Evolutionary conservation across 64 coral and sea anemone genomes (phyloP), one percentile per base, ranked within the genome.

Genomic region (Pocillopora verrucosa): DNA sequence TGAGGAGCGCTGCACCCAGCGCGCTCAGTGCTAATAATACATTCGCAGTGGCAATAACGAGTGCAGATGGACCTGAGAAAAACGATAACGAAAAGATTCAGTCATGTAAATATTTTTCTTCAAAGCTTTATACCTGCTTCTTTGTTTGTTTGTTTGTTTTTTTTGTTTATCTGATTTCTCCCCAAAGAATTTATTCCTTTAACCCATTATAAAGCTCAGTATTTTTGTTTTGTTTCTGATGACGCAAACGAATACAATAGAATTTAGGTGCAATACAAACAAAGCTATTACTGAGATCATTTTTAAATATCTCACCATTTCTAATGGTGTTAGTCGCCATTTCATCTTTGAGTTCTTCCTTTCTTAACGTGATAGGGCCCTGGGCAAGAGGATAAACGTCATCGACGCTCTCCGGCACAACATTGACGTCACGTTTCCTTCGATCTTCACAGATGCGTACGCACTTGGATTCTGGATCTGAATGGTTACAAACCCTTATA

Each of bases 381-480:
- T 85, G 82, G 22, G 82, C 82, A 72, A 85, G 82, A 85, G 82
- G 82, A 15, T 85, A 85, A 14, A 85, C 64, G 65, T 85, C 82
- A 85, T 72, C 64, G 26, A 65, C 17, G 22, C 17, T 61, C 38
- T 85, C 65, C 25, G 63, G 35, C 11, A 65, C 34, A 15, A 15
- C 11, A 22, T 2, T 57, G 64, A 85, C 82, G 64, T 85, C 82
- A 85, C 82, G 82, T 85, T 68, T 85, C 6, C 64, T 63, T 72
- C 82, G 45, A 25, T 85, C 82, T 5, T 85, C 82, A 14, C 82
- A 85, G 26, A 72, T 13, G 17, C 82, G 82, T n/a, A 85, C 82
- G 11, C 82, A 85, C 13, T 85, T 85, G 82, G 82, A 85, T 9
- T 85, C 19, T 58, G 36, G 36, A 24, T 85, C 82, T 12, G 82